Base-by-base conservation (phyloP, 2,113 vertebrate genomes). In the Lipophrys pholis region DNA sequence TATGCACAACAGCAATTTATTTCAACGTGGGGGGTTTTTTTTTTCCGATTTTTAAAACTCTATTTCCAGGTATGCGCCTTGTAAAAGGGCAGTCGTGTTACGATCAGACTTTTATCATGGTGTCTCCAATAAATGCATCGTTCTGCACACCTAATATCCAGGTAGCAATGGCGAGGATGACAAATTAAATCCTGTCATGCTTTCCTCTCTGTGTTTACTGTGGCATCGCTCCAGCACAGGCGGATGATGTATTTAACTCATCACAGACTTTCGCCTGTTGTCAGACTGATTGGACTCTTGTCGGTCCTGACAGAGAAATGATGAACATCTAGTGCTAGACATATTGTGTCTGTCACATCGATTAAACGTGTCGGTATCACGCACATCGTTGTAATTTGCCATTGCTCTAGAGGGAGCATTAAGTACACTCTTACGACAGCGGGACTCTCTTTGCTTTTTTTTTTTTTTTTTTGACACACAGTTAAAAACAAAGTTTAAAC, bases 231-330 rank as follows among this genome's bases (percentile, higher is more conserved):
- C 66, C 40, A 58, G 45, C 71, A 46, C 53, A 73, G 52, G 39
- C 21, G 58, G 64, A 52, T 60, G 69, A 77, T 73, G 68, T 21
- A 59, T 78, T 78, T 60, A 46, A 55, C 52, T 78, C 74, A 65
- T 75, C 46, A 52, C 35, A 49, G 66, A 65, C 17, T 45, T 55
- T 14, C 46, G 61, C 40, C 35, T 48, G 21, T 38, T 60, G 55
- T 30, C 62, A 52, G 12, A 46, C n/a, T 54, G 65, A 74, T 62
- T 12, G 54, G 36, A 21, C 64, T 74, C 49, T 59, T n/a, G 21
- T 60, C 42, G 38, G 39, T 51, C 48, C 6, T 69, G 63, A 60
- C 54, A 58, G 50, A 52, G 14, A 42, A 43, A 46, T 69, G 58
- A 66, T 75, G 39, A 43, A 70, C 71, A 70, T 41, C 35, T 58